These are phyloP conservation scores for Habrosyne pyritoides DNA, from an alignment of 2,888 invertebrate genomes.

Conservation along the genomic window DNA sequence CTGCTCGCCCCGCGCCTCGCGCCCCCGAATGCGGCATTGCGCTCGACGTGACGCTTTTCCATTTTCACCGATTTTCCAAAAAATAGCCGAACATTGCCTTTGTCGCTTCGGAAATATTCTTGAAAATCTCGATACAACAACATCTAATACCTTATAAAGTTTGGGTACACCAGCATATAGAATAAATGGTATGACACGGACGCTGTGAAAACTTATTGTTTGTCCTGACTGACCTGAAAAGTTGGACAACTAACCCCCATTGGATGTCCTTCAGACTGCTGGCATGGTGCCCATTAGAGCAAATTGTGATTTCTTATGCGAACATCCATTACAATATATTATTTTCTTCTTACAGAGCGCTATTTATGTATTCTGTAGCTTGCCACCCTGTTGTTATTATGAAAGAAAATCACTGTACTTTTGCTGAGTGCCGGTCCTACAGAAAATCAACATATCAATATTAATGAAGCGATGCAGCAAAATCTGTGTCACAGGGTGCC, in stretches of 20 bases:
- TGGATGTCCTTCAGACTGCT: neutral
- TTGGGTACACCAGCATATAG: too few relatives aligned
- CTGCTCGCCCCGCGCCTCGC: conserved; percentile 55
- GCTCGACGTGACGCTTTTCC: conserved; percentile 42
- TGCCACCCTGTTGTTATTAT: neutral
- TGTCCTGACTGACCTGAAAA: too few relatives aligned
- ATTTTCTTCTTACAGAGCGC: neutral
- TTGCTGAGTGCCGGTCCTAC: too few relatives aligned
- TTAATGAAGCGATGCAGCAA: neutral
- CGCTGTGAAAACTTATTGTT: too few relatives aligned
- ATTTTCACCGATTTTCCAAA: conserved; percentile 23
- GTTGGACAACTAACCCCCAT: neutral
- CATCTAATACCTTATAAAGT: too few relatives aligned
- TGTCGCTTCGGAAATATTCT: too few relatives aligned
- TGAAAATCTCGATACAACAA: too few relatives aligned
- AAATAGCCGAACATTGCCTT: neutral
- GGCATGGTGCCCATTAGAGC: neutral
- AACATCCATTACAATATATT: neutral
- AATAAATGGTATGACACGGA: too few relatives aligned
- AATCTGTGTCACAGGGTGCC: neutral
- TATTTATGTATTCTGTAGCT: neutral
- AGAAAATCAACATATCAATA: neutral
- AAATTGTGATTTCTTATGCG: neutral
- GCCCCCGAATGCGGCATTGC: conserved; percentile 81
- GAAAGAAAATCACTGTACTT: too few relatives aligned